Base-by-base conservation (phyloP, 2,113 vertebrate species). In the Corythaeola cristata region DNA sequence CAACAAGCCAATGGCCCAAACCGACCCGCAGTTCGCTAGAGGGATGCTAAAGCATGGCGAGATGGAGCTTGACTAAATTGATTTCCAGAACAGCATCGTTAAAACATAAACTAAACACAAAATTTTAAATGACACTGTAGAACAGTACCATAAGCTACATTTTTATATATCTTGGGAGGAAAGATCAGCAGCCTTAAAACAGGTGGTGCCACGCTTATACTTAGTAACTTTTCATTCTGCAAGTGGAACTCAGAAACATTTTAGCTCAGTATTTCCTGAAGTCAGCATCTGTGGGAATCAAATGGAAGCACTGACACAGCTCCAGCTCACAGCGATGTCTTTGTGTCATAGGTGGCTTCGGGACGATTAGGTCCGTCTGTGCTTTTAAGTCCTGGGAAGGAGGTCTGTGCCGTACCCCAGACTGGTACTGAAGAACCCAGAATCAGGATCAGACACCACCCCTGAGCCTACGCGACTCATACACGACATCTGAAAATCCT, bases 351-450 rank as follows among this genome's bases (percentile, higher is more conserved):
- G 66, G 24, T 37, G 39, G 20, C 24, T 52, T n/a, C 2, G 2
- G 32, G 28, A 84, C 3, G 0, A 27, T 27, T 28, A 6, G 72
- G 39, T 7, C 5, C 1, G 8, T 8, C 23, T 12, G 12, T 19
- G 47, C 58, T 79, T 59, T 35, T 21, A 22, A 26, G 32, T 26
- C 50, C 44, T 45, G 68, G 47, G 62, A 41, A 66, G 33, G 35
- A 81, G 24, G 7, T 13, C 32, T 33, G 24, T 21, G 28, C 5
- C 0, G 10, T 23, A 11, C 8, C 41, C 53, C 30, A 23, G 47
- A 11, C 10, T 1, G 20, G 39, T 10, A 14, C 44, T 9, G 15
- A 50, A 35, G 67, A 64, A 22, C 41, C 24, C 21, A 8, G 33
- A 49, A 22, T 35, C 47, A 39, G 55, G 73, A 26, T 47, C 72